phyloP scores from a whole-genome alignment of 2,888 invertebrate genomes.

The Beris chalybata region DNA sequence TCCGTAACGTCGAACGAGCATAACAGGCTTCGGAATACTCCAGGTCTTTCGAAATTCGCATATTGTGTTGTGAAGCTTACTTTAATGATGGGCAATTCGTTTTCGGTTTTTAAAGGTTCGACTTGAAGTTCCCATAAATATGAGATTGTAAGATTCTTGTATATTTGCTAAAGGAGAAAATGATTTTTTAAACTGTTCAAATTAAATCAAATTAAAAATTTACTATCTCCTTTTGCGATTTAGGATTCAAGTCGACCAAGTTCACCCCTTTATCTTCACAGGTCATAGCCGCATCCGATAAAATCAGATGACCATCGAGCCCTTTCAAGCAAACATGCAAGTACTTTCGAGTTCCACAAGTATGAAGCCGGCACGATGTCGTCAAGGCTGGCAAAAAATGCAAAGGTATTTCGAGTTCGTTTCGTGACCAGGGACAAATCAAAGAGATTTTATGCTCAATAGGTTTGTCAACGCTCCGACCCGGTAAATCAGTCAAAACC shows the following conservation, averaged over 20 bases:
- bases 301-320: slow-evolving; percentile 58
- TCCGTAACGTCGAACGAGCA: slow-evolving; percentile 80
- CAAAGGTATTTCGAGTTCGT: slow-evolving; percentile 72
- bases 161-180: slow-evolving; percentile 61
- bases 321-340: slow-evolving; percentile 76
- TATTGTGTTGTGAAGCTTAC: slow-evolving; percentile 68
- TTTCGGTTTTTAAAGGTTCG: slow-evolving; percentile 63
- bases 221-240: slow-evolving; percentile 63
- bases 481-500: slow-evolving; percentile 74
- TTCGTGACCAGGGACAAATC: slow-evolving; percentile 76
- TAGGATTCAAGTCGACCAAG: slow-evolving; percentile 69
- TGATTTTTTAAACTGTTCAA: slow-evolving; percentile 7
- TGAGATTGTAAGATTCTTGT: slow-evolving; percentile 73
- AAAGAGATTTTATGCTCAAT: slow-evolving; percentile 79
- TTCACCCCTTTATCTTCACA: slow-evolving; percentile 64
- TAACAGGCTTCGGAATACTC: slow-evolving; percentile 58
- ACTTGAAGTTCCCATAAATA: slow-evolving; percentile 82
- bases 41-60: slow-evolving; percentile 49
- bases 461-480: slow-evolving; percentile 68
- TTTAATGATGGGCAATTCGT: slow-evolving; percentile 63
- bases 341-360: slow-evolving; percentile 82
- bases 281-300: slow-evolving; percentile 60
- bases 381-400: slow-evolving; percentile 83
- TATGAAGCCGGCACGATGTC: slow-evolving; percentile 79
- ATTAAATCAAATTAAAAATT: slow-evolving; percentile 39